Base-by-base conservation (phyloP, 1,140 invertebrate genomes). In the Apis florea region DNA sequence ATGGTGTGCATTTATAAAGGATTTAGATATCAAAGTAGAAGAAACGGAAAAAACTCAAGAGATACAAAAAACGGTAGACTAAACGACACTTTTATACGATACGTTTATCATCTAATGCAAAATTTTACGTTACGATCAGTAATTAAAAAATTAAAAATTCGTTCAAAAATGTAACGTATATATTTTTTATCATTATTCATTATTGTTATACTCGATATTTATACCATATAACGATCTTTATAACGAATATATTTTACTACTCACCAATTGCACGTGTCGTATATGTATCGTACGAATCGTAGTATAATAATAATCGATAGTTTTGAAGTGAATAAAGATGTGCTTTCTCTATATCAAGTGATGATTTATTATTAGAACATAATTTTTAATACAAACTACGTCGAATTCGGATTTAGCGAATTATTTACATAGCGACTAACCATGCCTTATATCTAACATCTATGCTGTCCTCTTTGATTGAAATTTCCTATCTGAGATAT, bases 1-100 rank as follows among this genome's bases (percentile, higher is more conserved):
- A 85, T 95, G 94, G 93, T 90, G 88, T 63, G 88, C 85, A 31
- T 94, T 95, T 68, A 90, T 95, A 69, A 93, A 94, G 63, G 93
- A 94, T 85, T 89, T 95, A 19, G 88, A 93, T 83, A 92, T 95
- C 79, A 90, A 93, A 67, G 81, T 88, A 1, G 83, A 92, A 31
- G 71, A 82, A 54, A 64, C 5, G 2, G 15, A n/a, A 8, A 71
- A 75, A 40, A 21, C 12, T 3, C 1, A 8, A 15, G 58, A 85
- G 13, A 53, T 15, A 19, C 21, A 81, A 51, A 2, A n/a, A 15
- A 5, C 19, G 11, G 17, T 0, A 51, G 3, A 61, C 19, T 68
- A 61, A 24, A 24, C n/a, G 68, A 15, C 6, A 24, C 47, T 12
- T 2, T 63, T 24, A 26, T 15, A 24, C 2, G 26, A 24, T 59